These are phyloP conservation scores for Micropoecilia bifurca DNA, from an alignment of 2,797 vertebrate species.

Conservation along the genomic window DNA sequence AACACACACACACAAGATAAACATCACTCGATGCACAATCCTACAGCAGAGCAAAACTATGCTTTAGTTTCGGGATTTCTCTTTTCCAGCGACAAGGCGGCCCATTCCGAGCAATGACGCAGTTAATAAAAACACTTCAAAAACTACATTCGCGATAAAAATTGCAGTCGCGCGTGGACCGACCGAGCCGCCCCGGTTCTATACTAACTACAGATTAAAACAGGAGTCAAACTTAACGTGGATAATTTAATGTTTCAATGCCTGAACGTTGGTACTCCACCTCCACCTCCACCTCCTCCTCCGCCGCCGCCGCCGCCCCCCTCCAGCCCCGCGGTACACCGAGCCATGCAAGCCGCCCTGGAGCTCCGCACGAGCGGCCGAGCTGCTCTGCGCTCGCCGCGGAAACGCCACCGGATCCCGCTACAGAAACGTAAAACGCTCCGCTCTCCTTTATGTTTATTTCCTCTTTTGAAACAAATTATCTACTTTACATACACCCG, in stretches of 20 bases:
- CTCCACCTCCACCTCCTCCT: slow-evolving; percentile 21
- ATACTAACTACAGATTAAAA: neutral
- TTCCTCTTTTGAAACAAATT: neutral
- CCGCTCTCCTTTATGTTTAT: neutral
- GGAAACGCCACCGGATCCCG: slow-evolving; percentile 16
- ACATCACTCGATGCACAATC: slow-evolving; percentile 45
- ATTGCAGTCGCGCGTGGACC: neutral
- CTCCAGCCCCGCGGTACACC: slow-evolving; percentile 12
- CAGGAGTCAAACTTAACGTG: slow-evolving; percentile 29
- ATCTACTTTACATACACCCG: slow-evolving; percentile 1
- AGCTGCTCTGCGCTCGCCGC: slow-evolving; percentile 37
- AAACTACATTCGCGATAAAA: slow-evolving; percentile 55
- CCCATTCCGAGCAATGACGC: slow-evolving; percentile 74
- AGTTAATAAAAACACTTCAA: slow-evolving; percentile 77
- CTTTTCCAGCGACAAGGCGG: slow-evolving; percentile 57
- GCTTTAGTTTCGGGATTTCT: slow-evolving; percentile 61
- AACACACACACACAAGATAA: slow-evolving; percentile 51
- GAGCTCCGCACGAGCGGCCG: slow-evolving; percentile 56
- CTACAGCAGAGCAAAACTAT: slow-evolving; percentile 28
- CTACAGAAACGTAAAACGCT: slow-evolving; percentile 9
- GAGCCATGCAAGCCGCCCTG: slow-evolving; percentile 55
- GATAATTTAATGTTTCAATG: slow-evolving; percentile 26
- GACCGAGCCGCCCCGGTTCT: neutral
- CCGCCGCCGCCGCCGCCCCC: slow-evolving; percentile 12
- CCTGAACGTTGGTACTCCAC: slow-evolving; percentile 35